Percentiles rank a stretch among this genome's conserved stretches.
These are phyloP conservation scores for Pseudopleuronectes americanus DNA, from an alignment of 2,797 vertebrate species.

Conservation along the genomic window DNA sequence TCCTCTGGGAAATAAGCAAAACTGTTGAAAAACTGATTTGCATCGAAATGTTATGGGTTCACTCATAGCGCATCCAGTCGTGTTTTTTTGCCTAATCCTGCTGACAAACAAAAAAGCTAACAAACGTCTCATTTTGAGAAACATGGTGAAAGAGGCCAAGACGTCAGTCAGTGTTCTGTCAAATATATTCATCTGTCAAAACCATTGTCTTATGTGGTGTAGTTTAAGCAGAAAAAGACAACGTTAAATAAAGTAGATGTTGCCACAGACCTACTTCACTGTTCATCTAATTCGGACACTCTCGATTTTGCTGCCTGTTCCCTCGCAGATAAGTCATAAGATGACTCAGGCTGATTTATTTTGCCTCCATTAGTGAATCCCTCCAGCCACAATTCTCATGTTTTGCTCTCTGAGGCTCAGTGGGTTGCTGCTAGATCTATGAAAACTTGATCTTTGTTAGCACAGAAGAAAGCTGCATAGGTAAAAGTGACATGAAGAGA, in stretches of 20 bases:
- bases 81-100: too few relatives aligned
- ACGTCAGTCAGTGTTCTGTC: too few relatives aligned
- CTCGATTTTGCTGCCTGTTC: not conserved
- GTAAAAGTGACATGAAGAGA: slow-evolving; percentile 19
- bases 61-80: too few relatives aligned
- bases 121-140: not conserved
- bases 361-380: not conserved
- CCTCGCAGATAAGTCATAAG: not conserved
- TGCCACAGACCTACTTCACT: not conserved
- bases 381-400: slow-evolving; percentile 19
- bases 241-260: not conserved
- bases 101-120: too few relatives aligned
- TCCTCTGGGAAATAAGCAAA: too few relatives aligned
- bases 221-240: not conserved
- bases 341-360: not conserved
- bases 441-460: slow-evolving; percentile 14
- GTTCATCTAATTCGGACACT: not conserved
- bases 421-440: not conserved
- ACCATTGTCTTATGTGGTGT: not conserved
- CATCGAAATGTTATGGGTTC: too few relatives aligned
- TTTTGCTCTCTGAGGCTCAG: slow-evolving; percentile 24
- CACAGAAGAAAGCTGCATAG: slow-evolving; percentile 11
- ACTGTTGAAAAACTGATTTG: too few relatives aligned
- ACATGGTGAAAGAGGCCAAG: not conserved
- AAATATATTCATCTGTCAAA: too few relatives aligned